Conservation (phyloP, 2,888 invertebrate genomes). For the Muschampia plurimacula region DNA sequence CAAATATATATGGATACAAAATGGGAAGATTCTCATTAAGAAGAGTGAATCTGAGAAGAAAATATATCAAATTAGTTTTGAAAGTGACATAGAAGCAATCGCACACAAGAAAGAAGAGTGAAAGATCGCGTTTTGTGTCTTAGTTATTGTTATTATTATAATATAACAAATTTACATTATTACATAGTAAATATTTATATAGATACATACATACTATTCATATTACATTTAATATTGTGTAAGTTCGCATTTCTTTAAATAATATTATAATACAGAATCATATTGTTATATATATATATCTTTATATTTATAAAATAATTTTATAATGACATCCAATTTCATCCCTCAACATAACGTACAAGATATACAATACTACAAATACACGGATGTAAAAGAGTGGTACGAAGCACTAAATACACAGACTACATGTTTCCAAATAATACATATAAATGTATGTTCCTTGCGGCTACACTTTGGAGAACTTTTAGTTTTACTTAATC, state of each 20-base stretch:
- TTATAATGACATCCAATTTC: neutral
- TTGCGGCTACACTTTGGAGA: constrained; percentile 10
- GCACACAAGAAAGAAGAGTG: neutral
- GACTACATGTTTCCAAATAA: constrained; percentile 16
- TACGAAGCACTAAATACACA: neutral
- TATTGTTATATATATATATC: too few species aligned
- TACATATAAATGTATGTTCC: constrained; percentile 29
- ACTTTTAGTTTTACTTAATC: neutral
- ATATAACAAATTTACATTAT: too few species aligned
- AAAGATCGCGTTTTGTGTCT: neutral
- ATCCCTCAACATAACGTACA: neutral
- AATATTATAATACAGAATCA: too few species aligned
- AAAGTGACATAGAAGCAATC: constrained; percentile 27
- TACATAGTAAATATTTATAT: too few species aligned
- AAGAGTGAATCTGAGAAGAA: constrained; percentile 32
- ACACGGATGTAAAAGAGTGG: constrained; percentile 1
- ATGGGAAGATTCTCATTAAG: constrained; percentile 2
- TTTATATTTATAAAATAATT: neutral
- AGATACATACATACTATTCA: too few species aligned
- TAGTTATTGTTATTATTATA: too few species aligned
- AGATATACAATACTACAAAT: constrained; percentile 5
- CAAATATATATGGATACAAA: constrained; percentile 40
- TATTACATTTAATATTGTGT: too few species aligned
- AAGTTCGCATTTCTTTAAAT: neutral
- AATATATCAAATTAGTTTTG: constrained; percentile 27